These are phyloP conservation scores for Pangasianodon hypophthalmus DNA, from an alignment of 2,113 vertebrate species.

Conservation along the genomic window DNA sequence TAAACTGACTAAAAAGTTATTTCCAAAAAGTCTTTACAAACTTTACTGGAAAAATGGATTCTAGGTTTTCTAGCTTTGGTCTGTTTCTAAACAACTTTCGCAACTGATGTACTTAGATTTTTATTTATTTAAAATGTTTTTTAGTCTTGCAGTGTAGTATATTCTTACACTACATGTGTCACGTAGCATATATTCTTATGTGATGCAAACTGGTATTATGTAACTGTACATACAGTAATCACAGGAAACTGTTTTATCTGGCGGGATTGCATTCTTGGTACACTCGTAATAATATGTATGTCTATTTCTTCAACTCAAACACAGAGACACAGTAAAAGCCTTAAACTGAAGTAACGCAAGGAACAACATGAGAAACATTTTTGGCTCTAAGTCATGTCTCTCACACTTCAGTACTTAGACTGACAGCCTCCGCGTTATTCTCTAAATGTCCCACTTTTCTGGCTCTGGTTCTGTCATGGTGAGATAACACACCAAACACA, in stretches of 20 bases:
- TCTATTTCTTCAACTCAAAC: not conserved
- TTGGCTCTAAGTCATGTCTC: not conserved
- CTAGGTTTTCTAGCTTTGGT: no score
- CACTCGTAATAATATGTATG: not conserved
- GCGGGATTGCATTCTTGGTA: not conserved
- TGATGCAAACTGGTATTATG: not conserved
- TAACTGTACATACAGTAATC: not conserved
- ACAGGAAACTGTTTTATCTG: not conserved
- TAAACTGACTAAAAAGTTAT: no score
- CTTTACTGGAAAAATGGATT: no score
- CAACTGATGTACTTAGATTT: no score
- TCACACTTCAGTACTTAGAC: constrained; percentile 34
- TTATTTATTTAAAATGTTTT: no score
- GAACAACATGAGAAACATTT: not conserved
- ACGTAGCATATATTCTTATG: no score
- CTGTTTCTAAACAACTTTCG: no score
- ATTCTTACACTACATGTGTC: no score
- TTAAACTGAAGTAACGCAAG: not conserved
- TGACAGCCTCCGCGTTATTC: constrained; percentile 45
- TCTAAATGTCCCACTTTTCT: constrained; percentile 51
- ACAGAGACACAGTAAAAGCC: not conserved
- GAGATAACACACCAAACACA: constrained; percentile 55
- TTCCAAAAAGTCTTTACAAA: no score
- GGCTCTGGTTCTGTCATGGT: constrained; percentile 52
- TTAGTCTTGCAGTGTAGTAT: no score